A percentile compares a stretch with the other conserved stretches of the same genome.
Evolutionary conservation across 2,797 vertebrate species (phyloP).

Genomic region (Salarias fasciatus): DNA sequence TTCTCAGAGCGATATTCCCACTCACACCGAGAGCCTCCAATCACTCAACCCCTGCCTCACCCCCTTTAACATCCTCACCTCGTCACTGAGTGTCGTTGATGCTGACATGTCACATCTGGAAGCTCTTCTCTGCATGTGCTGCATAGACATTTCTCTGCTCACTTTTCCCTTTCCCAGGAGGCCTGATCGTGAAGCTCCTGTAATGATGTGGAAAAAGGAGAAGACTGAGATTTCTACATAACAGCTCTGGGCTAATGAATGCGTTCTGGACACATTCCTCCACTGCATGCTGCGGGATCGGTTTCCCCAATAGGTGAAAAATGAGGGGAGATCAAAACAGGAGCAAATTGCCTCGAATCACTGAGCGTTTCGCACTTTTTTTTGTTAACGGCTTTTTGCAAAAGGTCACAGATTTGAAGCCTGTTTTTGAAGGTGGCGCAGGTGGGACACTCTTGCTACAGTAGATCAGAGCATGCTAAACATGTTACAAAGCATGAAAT

Average conservation of each 20-base stretch:
- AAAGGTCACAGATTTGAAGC: constrained; percentile 43
- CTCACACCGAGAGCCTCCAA: constrained; percentile 62
- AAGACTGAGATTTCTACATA: constrained; percentile 34
- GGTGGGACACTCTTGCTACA: constrained; percentile 6
- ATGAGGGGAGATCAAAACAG: constrained; percentile 52
- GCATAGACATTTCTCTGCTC: constrained; percentile 65
- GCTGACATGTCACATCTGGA: constrained; percentile 82
- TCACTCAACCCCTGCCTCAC: constrained; percentile 34
- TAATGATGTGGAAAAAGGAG: constrained; percentile 62
- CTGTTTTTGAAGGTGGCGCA: not conserved
- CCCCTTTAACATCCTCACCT: constrained; percentile 21
- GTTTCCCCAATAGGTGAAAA: constrained; percentile 40
- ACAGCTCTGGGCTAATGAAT: constrained; percentile 56
- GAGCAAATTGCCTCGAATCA: constrained; percentile 43
- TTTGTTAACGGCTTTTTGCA: constrained; percentile 20
- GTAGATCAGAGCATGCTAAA: constrained; percentile 9
- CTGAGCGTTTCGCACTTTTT: constrained; percentile 55
- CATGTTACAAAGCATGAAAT: constrained; percentile 25
- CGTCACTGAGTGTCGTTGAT: constrained; percentile 66
- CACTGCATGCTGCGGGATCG: constrained; percentile 31
- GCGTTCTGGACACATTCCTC: constrained; percentile 34
- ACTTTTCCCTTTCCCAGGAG: constrained; percentile 65
- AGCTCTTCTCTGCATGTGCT: constrained; percentile 73
- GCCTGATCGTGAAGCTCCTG: constrained; percentile 58
- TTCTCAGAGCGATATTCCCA: constrained; percentile 65